Evolutionary conservation across 2,888 invertebrate species (phyloP).

Genomic region (Gastrophysa polygoni): DNA sequence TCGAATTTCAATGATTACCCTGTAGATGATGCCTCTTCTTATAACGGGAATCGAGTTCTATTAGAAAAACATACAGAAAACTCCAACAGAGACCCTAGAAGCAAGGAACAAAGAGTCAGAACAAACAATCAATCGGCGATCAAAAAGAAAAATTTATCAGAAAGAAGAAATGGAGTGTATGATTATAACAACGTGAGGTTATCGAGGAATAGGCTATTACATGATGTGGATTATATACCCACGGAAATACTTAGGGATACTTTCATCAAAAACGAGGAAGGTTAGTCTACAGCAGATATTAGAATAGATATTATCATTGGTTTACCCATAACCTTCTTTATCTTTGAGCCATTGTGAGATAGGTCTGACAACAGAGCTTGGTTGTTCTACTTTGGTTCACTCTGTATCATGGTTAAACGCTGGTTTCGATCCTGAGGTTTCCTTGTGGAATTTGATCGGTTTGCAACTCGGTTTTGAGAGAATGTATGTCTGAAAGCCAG

Average conservation of each 20-base stretch:
- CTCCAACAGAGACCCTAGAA: constrained; percentile 51
- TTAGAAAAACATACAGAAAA: constrained; percentile 25
- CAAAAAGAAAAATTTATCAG: constrained; percentile 51
- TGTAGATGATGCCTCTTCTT: constrained; percentile 45
- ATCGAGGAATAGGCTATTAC: constrained; percentile 51
- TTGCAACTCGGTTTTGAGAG: too few species aligned
- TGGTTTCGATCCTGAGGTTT: too few species aligned
- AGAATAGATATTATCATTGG: too few species aligned
- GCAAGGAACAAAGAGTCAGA: constrained; percentile 42
- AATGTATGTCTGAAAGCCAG: too few species aligned
- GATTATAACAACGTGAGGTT: constrained; percentile 54
- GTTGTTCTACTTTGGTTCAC: too few species aligned
- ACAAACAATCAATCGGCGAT: constrained; percentile 20
- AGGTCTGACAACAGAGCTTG: too few species aligned
- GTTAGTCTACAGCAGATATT: background rate
- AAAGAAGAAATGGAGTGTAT: constrained; percentile 49
- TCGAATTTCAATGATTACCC: constrained; percentile 37
- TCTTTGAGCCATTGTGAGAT: too few species aligned
- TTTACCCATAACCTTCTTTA: too few species aligned
- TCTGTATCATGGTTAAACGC: too few species aligned
- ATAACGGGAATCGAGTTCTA: constrained; percentile 44
- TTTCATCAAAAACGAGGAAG: constrained; percentile 55
- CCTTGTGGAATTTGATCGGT: too few species aligned
- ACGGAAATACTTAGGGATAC: constrained; percentile 57
- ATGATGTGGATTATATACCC: constrained; percentile 54